phyloP scores from a whole-genome alignment of 2,888 invertebrate genomes.

The Alloscopus bannaensis region DNA sequence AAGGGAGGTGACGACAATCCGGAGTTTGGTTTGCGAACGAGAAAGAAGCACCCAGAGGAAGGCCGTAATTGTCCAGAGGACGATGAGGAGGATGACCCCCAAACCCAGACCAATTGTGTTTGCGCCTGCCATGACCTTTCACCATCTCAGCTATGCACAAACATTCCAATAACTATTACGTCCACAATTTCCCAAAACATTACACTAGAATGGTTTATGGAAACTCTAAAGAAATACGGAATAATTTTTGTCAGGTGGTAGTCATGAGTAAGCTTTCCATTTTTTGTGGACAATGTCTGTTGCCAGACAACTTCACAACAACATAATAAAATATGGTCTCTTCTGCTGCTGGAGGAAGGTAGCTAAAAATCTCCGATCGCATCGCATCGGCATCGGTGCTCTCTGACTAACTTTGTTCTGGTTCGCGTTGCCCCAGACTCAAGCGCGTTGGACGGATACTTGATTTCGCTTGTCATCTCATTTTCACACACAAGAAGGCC shows the following conservation, averaged over 20 bases:
- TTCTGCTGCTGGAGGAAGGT: no score
- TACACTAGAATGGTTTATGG: no score
- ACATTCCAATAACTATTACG: no score
- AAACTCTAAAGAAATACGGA: no score
- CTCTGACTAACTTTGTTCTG: not conserved
- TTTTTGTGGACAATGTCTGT: not conserved
- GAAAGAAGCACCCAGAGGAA: slow-evolving; percentile 50
- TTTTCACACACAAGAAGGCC: not conserved
- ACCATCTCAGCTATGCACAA: no score
- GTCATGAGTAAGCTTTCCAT: no score
- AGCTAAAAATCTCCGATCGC: no score
- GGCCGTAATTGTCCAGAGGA: slow-evolving; percentile 48
- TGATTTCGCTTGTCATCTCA: slow-evolving; percentile 1
- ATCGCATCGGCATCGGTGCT: not conserved
- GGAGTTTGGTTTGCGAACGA: slow-evolving; percentile 28
- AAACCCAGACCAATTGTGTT: slow-evolving; percentile 41
- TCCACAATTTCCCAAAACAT: no score
- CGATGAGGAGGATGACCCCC: slow-evolving; percentile 44
- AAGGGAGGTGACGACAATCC: slow-evolving; percentile 32
- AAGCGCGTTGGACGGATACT: no score
- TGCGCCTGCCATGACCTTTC: slow-evolving; percentile 36
- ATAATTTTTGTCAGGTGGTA: no score
- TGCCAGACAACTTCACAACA: slow-evolving; percentile 3
- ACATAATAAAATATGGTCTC: no score
- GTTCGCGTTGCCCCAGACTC: not conserved